Evolutionary conservation across 2,113 vertebrate genomes (phyloP), one percentile per base, ranked within the genome.

Genomic region (Acrocephalus arundinaceus): DNA sequence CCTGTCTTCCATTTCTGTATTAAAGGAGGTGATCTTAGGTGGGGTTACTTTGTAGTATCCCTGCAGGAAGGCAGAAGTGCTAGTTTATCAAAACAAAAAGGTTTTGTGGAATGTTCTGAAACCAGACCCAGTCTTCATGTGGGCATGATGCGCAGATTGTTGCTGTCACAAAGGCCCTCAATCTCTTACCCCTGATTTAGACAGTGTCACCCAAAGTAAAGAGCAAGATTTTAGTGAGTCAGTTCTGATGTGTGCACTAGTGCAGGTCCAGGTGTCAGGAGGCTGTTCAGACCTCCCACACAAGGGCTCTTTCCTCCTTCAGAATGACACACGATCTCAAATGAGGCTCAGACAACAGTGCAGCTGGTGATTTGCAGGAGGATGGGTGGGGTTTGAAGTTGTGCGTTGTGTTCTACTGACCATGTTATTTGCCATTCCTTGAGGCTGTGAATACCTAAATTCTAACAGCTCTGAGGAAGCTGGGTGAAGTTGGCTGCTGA

Each of bases 281-380:
- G 20, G n/a, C 37, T 86, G 0, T 61, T 68, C 11, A 20, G 39
- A n/a, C 4, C 7, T 15, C 0, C 0, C n/a, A 3, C 15, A 4
- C 11, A 33, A 46, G 39, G 57, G 43, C 30, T 74, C 31, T 55
- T 48, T 58, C 6, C 46, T 63, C 39, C 45, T 67, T 81, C 65
- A 46, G 35, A 74, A 41, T 25, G n/a, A 17, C 15, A 18, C 24
- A 3, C 0, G 0, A 17, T 49, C 48, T 43, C 55, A 62, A 7
- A 31, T 55, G 48, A 49, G 31, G 7, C 63, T 70, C 43, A 48
- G 63, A 22, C 46, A 70, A 9, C 2, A 28, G 5, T 21, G 25
- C 57, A 59, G 71, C 54, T 59, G 62, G 15, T 71, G 45, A 15
- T 84, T 54, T 48, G 46, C 54, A 45, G 45, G 66, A 89, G 37